Percentiles rank a stretch among this genome's conserved stretches.
phyloP scores from a whole-genome alignment of 2,797 vertebrate species.

The Cynodonichthys magdalenae region DNA sequence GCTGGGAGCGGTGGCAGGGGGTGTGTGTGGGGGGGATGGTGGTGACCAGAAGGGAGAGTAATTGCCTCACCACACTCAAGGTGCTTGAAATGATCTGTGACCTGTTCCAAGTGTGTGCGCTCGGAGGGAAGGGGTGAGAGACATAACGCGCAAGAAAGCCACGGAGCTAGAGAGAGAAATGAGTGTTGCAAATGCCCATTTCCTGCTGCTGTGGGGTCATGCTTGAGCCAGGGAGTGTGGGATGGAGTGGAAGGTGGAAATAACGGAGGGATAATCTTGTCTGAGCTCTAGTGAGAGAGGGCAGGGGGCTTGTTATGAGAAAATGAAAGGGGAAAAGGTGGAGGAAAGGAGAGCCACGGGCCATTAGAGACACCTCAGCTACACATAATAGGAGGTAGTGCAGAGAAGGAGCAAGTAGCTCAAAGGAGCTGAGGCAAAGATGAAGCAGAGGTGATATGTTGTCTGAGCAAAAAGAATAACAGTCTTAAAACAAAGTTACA shows the following conservation, averaged over 20 bases:
- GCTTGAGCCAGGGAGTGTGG: constrained; percentile 67
- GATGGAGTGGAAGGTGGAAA: constrained; percentile 65
- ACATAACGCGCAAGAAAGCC: constrained; percentile 26
- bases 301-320: constrained; percentile 77
- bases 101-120: constrained; percentile 58
- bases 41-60: constrained; percentile 70
- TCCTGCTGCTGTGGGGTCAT: constrained; percentile 63
- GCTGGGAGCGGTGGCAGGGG: constrained; percentile 41
- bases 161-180: constrained; percentile 50
- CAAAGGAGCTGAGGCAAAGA: constrained; percentile 22
- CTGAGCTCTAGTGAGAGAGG: constrained; percentile 67
- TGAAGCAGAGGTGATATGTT: not conserved
- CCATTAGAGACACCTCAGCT: constrained; percentile 68
- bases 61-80: constrained; percentile 69
- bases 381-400: constrained; percentile 61
- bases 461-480: constrained; percentile 4
- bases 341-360: constrained; percentile 65
- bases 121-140: constrained; percentile 31
- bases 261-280: constrained; percentile 76
- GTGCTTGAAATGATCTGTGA: constrained; percentile 76
- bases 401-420: constrained; percentile 33
- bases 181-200: constrained; percentile 71
- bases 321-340: constrained; percentile 79
- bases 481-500: not conserved
- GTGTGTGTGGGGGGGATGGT: constrained; percentile 16